These are phyloP conservation scores for Meloe dianella DNA, from an alignment of 2,888 invertebrate species.

Conservation along the genomic window DNA sequence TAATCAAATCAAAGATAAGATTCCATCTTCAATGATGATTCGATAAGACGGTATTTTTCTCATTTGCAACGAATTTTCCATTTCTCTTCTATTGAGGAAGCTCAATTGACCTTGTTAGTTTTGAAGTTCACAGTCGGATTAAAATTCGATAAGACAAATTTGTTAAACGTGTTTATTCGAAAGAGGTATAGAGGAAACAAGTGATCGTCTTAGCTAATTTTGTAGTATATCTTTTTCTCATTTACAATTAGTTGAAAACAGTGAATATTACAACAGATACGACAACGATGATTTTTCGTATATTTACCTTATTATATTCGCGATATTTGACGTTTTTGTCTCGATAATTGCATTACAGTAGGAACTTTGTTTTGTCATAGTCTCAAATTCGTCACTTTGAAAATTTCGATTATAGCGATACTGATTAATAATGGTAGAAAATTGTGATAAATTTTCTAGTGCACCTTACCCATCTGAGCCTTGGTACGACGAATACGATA, in stretches of 20 bases:
- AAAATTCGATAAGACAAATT: no score
- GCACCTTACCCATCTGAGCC: conserved; percentile 68
- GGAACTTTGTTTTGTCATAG: background rate
- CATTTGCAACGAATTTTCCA: background rate
- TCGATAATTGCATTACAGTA: no score
- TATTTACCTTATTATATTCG: no score
- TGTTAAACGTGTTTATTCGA: no score
- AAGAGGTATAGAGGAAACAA: background rate
- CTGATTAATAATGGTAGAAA: background rate
- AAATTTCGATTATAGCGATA: background rate
- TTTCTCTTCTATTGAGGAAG: background rate
- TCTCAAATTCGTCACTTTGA: background rate
- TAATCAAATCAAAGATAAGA: no score
- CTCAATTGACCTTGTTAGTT: background rate
- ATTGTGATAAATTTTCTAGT: conserved; percentile 39
- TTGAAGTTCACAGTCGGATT: no score
- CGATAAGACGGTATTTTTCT: no score
- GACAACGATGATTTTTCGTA: no score
- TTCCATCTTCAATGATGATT: no score
- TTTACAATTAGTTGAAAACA: no score
- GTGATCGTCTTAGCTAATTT: background rate
- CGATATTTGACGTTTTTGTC: background rate
- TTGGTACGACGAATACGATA: conserved; percentile 85
- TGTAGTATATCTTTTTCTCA: no score
- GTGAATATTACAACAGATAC: no score